Conservation (phyloP, 2,888 invertebrate genomes). For the Zaprionus lineosus region DNA sequence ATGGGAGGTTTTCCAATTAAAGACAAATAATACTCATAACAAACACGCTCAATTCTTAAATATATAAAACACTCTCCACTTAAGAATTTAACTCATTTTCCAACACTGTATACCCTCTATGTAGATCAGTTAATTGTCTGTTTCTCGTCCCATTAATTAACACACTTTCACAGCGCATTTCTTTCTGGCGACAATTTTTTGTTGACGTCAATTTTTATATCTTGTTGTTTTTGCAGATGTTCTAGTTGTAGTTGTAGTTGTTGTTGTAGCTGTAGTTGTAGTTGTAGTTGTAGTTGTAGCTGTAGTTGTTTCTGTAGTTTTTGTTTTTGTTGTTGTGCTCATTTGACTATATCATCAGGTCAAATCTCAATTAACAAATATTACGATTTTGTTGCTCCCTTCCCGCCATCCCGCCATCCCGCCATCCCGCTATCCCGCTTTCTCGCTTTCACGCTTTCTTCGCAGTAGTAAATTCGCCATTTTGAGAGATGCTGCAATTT, state of each 20-base stretch:
- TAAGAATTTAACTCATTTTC: conserved; percentile 5
- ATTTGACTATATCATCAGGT: conserved; percentile 77
- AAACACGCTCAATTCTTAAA: too few relatives aligned
- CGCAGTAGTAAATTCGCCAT: conserved; percentile 31
- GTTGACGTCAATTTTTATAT: conserved; percentile 73
- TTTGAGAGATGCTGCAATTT: conserved; percentile 39
- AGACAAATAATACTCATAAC: too few relatives aligned
- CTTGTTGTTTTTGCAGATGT: too few relatives aligned
- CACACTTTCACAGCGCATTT: conserved; percentile 73
- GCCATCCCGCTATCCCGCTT: background rate
- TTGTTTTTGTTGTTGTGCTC: conserved; percentile 62
- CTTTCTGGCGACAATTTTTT: conserved; percentile 67
- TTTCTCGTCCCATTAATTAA: conserved; percentile 65
- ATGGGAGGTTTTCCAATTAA: background rate
- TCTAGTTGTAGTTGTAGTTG: conserved; percentile 26
- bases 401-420: conserved; percentile 42
- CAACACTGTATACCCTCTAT: conserved; percentile 2
- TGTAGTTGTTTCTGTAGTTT: conserved; percentile 15
- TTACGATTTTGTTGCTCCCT: conserved; percentile 71
- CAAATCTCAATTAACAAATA: conserved; percentile 78
- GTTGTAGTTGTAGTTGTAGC: conserved; percentile 53
- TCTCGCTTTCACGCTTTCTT: conserved; percentile 16
- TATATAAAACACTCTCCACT: conserved; percentile 7
- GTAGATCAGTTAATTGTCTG: conserved; percentile 20
- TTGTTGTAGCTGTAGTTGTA: conserved; percentile 30